Percentiles rank a stretch among this genome's conserved stretches.
These are phyloP conservation scores for Lepidochrysops patricia DNA, from an alignment of 2,888 invertebrate species.

Conservation along the genomic window DNA sequence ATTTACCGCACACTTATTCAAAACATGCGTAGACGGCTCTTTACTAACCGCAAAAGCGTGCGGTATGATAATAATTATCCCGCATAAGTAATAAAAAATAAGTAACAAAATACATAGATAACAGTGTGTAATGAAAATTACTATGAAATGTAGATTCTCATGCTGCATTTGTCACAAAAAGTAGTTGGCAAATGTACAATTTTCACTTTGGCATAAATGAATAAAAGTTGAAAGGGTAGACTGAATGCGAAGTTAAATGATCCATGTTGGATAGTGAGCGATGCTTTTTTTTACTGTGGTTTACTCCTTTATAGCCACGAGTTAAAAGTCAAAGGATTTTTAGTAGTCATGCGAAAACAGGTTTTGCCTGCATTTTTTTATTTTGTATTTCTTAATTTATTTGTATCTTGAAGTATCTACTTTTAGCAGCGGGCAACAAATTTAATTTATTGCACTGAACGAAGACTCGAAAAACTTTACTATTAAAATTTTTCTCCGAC, in stretches of 20 bases:
- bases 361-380: too few species aligned
- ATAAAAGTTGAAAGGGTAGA: background rate
- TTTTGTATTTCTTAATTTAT: background rate
- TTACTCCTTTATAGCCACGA: background rate
- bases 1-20: too few species aligned
- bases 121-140: too few species aligned
- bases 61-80: too few species aligned
- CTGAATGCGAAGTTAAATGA: background rate
- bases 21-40: too few species aligned
- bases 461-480: background rate
- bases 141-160: background rate
- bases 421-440: background rate
- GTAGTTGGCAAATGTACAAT: slow-evolving; percentile 4
- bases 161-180: background rate
- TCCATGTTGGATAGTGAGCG: background rate
- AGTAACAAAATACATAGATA: too few species aligned
- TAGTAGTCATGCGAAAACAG: too few species aligned
- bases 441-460: background rate
- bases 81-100: too few species aligned
- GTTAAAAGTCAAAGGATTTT: too few species aligned
- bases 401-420: background rate
- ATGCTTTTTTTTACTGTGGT: background rate
- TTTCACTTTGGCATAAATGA: background rate
- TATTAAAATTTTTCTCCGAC: background rate
- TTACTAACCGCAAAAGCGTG: too few species aligned